Conservation (phyloP, 1,140 invertebrate species). For the Doryteuthis pealeii region DNA sequence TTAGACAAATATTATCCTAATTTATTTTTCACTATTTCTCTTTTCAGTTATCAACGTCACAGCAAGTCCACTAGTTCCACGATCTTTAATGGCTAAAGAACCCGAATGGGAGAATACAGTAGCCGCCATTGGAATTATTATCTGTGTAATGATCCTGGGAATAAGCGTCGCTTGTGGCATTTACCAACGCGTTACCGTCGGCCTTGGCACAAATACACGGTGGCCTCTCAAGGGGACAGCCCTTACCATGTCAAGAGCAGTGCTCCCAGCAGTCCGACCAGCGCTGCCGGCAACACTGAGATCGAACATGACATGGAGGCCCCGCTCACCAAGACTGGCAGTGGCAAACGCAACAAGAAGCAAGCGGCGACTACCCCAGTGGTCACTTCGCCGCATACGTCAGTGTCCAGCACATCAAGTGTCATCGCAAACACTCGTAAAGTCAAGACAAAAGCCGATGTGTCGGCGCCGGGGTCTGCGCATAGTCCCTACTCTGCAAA, state of each 20-base stretch:
- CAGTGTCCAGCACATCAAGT: constrained; percentile 39
- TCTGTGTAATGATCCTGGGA: constrained; percentile 43
- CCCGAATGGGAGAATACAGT: constrained; percentile 39
- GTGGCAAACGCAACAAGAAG: constrained; percentile 17
- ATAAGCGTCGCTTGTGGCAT: constrained; percentile 39
- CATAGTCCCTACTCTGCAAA: constrained; percentile 34
- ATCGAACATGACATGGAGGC: constrained; percentile 49
- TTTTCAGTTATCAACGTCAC: background rate
- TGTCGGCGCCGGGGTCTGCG: constrained; percentile 30
- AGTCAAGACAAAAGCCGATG: constrained; percentile 35
- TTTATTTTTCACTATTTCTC: background rate
- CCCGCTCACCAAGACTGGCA: constrained; percentile 32
- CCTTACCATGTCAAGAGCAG: constrained; percentile 44
- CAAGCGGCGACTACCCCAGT: background rate
- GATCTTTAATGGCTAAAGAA: background rate
- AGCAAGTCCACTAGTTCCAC: background rate
- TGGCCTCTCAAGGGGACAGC: constrained; percentile 38
- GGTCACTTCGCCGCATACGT: constrained; percentile 17
- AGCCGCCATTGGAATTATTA: constrained; percentile 45
- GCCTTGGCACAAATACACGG: constrained; percentile 43
- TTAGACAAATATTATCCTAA: too few relatives aligned
- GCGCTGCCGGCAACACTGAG: constrained; percentile 30
- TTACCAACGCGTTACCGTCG: constrained; percentile 38
- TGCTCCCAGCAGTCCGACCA: constrained; percentile 39
- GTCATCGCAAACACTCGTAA: constrained; percentile 20